Evolutionary conservation across 1,140 invertebrate genomes (phyloP), one percentile per base, ranked within the genome.

Genomic region (Dolichoris vasculosae): DNA sequence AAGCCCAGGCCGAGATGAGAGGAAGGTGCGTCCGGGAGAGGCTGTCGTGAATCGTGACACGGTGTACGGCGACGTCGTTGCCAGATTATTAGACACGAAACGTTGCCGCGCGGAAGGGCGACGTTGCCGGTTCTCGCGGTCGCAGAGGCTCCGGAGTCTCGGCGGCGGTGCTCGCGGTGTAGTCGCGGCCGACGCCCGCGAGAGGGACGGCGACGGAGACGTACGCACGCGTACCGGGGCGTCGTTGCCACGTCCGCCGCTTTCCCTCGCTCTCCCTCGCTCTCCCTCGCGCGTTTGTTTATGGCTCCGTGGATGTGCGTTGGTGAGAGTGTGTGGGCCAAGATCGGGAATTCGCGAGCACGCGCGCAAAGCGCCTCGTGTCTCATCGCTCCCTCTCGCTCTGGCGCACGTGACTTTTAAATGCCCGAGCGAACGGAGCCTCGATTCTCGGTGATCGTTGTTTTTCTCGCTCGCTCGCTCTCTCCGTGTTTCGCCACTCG

Each of bases 191-290:
- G 55, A 59, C 23, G 55, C 55, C 55, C 55, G 55, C 23, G 55
- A 59, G 55, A 59, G 23, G 23, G 55, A 59, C 23, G 3, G 55
- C 23, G 55, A 59, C 23, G 55, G 55, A 4, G 11, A 13, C 13
- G 55, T 48, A 35, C 46, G 71, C 40, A 9, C 32, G 15, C 51
- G 7, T 26, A 20, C 20, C 2, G n/a, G 32, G 13, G 69, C 69
- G 35, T 55, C 82, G 88, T 88, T 89, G 89, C 87, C 88, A 88
- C 87, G 88, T 89, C 88, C 81, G 76, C 82, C 77, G 80, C 81
- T 59, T 75, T 75, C 48, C 26, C 48, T 81, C 51, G 32, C 51
- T 76, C 85, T 82, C 86, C 76, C 43, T 82, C 64, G 76, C 78
- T 55, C 82, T 87, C 67, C 48, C 80, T 82, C 75, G 77, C 63